Conservation (phyloP, 2,113 vertebrate species). For the Arizona elegans region DNA sequence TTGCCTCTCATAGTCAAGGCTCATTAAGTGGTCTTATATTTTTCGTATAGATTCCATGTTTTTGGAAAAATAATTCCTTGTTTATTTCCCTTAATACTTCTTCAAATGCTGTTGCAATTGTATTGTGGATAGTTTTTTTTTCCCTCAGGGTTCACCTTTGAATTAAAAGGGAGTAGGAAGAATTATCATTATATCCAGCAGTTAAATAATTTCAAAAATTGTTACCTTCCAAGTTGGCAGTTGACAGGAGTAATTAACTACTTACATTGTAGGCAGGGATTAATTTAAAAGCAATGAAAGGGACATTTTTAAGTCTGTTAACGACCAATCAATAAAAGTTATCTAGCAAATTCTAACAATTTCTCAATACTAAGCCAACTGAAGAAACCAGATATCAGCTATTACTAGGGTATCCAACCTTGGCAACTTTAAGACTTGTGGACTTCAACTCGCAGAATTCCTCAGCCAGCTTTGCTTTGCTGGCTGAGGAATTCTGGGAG, state of each 20-base stretch:
- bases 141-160: background rate
- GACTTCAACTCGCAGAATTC: too few relatives aligned
- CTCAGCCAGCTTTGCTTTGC: too few relatives aligned
- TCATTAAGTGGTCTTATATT: background rate
- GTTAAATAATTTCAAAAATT: background rate
- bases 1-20: background rate
- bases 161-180: background rate
- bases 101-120: background rate
- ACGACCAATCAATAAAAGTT: background rate
- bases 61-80: background rate
- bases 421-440: too few relatives aligned
- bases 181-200: background rate
- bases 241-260: background rate
- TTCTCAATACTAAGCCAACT: background rate
- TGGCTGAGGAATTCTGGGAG: too few relatives aligned
- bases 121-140: background rate
- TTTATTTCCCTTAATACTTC: background rate
- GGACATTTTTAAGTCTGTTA: background rate
- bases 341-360: background rate
- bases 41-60: background rate
- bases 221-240: background rate
- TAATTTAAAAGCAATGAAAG: background rate
- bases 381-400: background rate
- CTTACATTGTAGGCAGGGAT: background rate
- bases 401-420: background rate